These are phyloP conservation scores for Chamaetylas fuelleborni DNA, from an alignment of 2,113 vertebrate species.

Conservation along the genomic window DNA sequence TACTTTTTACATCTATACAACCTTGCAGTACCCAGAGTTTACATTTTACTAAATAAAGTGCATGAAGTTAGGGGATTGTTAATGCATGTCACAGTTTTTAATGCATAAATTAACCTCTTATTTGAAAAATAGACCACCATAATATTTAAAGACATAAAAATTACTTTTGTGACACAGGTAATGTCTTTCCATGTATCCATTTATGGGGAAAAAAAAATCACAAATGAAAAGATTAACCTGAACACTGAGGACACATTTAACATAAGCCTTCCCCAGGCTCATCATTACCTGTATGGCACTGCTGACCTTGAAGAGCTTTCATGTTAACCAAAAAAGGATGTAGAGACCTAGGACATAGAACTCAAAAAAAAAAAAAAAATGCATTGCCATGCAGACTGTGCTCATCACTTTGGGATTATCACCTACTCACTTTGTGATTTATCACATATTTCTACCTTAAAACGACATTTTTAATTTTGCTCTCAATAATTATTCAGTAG, in stretches of 20 bases:
- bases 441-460: background rate
- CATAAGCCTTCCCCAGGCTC: slow-evolving; percentile 35
- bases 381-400: background rate
- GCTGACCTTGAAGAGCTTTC: slow-evolving; percentile 63
- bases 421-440: background rate
- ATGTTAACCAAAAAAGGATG: background rate
- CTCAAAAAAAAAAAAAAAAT: background rate
- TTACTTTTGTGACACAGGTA: background rate
- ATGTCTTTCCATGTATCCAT: background rate
- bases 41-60: background rate
- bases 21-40: background rate
- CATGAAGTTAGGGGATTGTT: background rate
- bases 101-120: background rate
- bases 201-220: background rate
- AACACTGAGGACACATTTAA: slow-evolving; percentile 28
- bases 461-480: background rate
- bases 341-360: background rate
- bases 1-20: background rate
- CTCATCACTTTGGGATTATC: background rate
- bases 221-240: slow-evolving; percentile 56
- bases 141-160: background rate
- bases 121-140: background rate
- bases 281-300: slow-evolving; percentile 7
- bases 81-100: background rate
- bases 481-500: background rate